Evolutionary conservation across 2,888 invertebrate species (phyloP), one percentile per base, ranked within the genome.

Genomic region (Caradrina kadenii): DNA sequence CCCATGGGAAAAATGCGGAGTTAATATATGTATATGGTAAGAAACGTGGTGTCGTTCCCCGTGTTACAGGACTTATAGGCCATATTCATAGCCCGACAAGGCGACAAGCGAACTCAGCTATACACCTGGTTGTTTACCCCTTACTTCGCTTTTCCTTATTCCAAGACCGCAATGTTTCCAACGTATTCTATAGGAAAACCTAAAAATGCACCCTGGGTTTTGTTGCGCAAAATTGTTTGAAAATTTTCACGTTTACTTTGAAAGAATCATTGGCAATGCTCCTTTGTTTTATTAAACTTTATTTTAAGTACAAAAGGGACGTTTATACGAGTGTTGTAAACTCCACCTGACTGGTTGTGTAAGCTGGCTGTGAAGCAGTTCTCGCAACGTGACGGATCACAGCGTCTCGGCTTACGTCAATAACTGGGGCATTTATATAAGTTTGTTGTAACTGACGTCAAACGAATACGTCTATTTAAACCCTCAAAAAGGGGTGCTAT

Each of bases 111-210:
- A n/a, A n/a, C n/a, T n/a, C n/a, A n/a, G 26, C 26, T 3, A 26
- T 26, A 26, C 26, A 26, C 26, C 26, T 26, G 2, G 26, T 26
- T 26, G 4, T 26, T 2, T 3, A 26, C 26, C 2, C 26, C 26
- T 3, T 26, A 3, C 26, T 26, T 26, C 26, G 4, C 26, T 13
- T 13, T 39, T 39, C n/a, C 35, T 50, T 19, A 42, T 58, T 48
- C 19, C 5, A 54, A 50, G 53, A 50, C n/a, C n/a, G 52, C 1
- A 7, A 22, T 42, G 76, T 63, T 62, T 62, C 54, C 15, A 45
- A n/a, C 31, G 8, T 8, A 39, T 35, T 56, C 35, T 50, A 59
- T 1, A 71, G 54, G 71, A 76, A 62, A 54, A 59, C 66, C 19
- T 66, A 63, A 49, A 72, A 76, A 76, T 49, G 42, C 22, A 19